phyloP scores from a whole-genome alignment of 1,140 invertebrate genomes.

The Formica selysi region DNA sequence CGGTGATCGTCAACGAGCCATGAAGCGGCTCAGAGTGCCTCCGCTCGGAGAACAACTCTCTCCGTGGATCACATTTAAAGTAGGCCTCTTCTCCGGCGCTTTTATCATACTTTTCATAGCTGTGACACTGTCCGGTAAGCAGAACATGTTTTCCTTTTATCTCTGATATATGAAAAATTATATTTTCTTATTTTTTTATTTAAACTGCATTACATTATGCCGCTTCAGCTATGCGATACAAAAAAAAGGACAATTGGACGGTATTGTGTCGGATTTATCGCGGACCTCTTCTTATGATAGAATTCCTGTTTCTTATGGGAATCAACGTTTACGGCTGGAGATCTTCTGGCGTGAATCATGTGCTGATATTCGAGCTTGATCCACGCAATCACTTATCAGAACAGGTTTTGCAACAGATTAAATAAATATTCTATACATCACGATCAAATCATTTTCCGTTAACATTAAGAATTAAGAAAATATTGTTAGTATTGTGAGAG shows the following conservation, averaged over 20 bases:
- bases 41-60: constrained; percentile 94
- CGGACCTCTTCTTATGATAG: constrained; percentile 93
- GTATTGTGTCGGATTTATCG: constrained; percentile 91
- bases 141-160: constrained; percentile 51
- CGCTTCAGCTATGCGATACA: constrained; percentile 84
- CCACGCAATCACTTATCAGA: constrained; percentile 95
- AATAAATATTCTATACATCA: constrained; percentile 10
- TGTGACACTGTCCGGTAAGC: constrained; percentile 90
- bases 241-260: constrained; percentile 84
- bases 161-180: no score
- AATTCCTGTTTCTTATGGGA: constrained; percentile 95
- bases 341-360: constrained; percentile 96
- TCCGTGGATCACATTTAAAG: constrained; percentile 94
- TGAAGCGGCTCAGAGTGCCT: constrained; percentile 95
- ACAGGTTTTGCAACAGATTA: constrained; percentile 84
- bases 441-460: not conserved
- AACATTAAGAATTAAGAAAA: constrained; percentile 11
- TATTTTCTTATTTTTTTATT: constrained; percentile 6
- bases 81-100: constrained; percentile 93
- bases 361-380: constrained; percentile 97
- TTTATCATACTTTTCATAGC: constrained; percentile 93
- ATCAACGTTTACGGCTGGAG: constrained; percentile 97
- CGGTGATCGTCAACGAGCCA: constrained; percentile 93
- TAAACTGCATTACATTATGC: not conserved
- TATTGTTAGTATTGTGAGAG: not conserved